Evolutionary conservation across 2,797 vertebrate genomes (phyloP).

Genomic region (Hypotaenidia okinawae): DNA sequence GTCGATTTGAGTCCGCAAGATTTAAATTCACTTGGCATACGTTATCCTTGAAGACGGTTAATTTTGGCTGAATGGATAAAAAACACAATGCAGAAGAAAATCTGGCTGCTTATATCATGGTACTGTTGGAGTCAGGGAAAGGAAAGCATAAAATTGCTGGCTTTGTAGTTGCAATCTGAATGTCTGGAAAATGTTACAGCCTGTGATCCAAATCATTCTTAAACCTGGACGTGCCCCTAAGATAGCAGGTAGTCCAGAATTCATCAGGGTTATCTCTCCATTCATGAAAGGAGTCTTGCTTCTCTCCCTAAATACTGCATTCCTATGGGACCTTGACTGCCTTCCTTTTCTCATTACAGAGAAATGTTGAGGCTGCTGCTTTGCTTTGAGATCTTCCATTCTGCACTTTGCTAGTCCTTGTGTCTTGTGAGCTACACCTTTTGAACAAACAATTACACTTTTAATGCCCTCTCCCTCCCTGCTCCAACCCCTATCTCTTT

Average conservation of each 20-base stretch:
- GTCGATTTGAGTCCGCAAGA: conserved; percentile 67
- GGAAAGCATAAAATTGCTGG: conserved; percentile 65
- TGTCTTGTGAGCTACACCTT: neutral
- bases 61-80: conserved; percentile 71
- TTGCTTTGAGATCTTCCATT: neutral
- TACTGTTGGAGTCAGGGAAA: conserved; percentile 55
- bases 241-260: conserved; percentile 45
- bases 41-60: conserved; percentile 63
- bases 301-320: neutral
- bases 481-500: neutral
- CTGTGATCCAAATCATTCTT: conserved; percentile 38
- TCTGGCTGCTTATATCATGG: conserved; percentile 49
- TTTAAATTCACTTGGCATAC: conserved; percentile 70
- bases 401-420: neutral
- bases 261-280: neutral
- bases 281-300: neutral
- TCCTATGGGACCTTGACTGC: neutral
- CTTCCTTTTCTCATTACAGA: neutral
- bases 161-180: conserved; percentile 45
- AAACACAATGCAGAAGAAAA: conserved; percentile 69
- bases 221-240: neutral
- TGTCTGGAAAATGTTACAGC: conserved; percentile 56
- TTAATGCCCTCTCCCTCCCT: neutral
- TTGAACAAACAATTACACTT: neutral
- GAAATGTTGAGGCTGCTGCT: conserved; percentile 12